Base-by-base conservation (phyloP, 2,888 invertebrate genomes). In the Endotricha flammealis region DNA sequence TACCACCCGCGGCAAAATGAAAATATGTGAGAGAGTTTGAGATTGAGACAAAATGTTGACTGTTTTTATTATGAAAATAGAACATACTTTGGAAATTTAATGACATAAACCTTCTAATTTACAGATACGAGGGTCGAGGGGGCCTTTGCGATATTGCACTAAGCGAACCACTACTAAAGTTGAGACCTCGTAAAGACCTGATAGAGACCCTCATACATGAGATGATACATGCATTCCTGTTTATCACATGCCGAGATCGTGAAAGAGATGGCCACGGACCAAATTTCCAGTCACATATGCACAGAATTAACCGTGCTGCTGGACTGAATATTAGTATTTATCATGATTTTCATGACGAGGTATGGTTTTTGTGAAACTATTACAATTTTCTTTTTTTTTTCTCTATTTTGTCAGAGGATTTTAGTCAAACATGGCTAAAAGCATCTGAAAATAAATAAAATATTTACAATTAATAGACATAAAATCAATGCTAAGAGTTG, bases 141-240 rank as follows among this genome's bases (percentile, higher is more conserved):
- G 92, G 94, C 2, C 80, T 93, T 34, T 97, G 96, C 63, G 90
- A 92, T 12, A 93, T 98, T 42, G 89, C 94, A 0, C 86, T 99
- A 1, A 98, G 98, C 65, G 92, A 93, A 58, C 99, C 99, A 0
- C 78, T 99, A 11, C 86, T 99, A 0, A 96, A 96, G 69, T 83
- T 99, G 3, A 85, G 99, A 14, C 96, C 98, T 0, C 89, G 99
- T 22, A 97, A 96, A 69, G 98, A 99, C 80, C 86, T 99, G 0
- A 90, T 99, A 0, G 97, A 99, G 81, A 99, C 99, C 0, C 83
- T 99, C n/a, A 82, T 99, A 83, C 99, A 99, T 80, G 99, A 99
- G 83, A 99, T 99, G 99, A 99, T 99, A 45, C 99, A 99, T 73
- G 99, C 98, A 0, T 98, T 91, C 70, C 89, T 99, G 42, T 99